A percentile compares a stretch with the other conserved stretches of the same genome.
Evolutionary conservation across 2,113 vertebrate species (phyloP).

Genomic region (Gavialis gangeticus): DNA sequence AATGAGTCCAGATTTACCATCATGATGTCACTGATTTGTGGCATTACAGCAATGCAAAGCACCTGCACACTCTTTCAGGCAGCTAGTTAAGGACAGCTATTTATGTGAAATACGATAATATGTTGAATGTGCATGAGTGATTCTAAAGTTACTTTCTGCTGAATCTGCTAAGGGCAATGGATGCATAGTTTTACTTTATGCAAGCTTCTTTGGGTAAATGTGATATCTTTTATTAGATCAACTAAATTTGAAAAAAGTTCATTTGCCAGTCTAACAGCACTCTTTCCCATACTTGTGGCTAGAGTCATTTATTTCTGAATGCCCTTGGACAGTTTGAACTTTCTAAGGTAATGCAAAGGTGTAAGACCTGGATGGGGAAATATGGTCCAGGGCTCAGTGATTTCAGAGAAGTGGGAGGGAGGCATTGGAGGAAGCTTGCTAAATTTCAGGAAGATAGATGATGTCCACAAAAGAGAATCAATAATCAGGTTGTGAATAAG

Average conservation of each 20-base stretch:
- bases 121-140: background rate
- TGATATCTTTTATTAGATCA: too few species aligned
- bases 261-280: too few species aligned
- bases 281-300: too few species aligned
- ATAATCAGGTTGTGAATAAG: conserved; percentile 41
- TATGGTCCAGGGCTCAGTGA: background rate
- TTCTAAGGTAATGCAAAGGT: background rate
- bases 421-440: background rate
- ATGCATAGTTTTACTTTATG: too few species aligned
- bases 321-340: too few species aligned
- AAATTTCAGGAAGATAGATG: conserved; percentile 32
- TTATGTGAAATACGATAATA: background rate
- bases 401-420: background rate
- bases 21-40: background rate
- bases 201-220: too few species aligned
- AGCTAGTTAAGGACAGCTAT: background rate
- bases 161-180: too few species aligned
- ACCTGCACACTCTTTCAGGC: background rate
- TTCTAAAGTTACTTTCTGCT: background rate
- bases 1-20: background rate
- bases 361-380: background rate
- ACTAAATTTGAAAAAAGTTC: too few species aligned
- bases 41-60: background rate
- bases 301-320: too few species aligned
- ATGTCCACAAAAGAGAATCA: conserved; percentile 37